These are phyloP conservation scores for Trypoxylus dichotomus DNA, from an alignment of 1,140 invertebrate genomes.

Conservation along the genomic window DNA sequence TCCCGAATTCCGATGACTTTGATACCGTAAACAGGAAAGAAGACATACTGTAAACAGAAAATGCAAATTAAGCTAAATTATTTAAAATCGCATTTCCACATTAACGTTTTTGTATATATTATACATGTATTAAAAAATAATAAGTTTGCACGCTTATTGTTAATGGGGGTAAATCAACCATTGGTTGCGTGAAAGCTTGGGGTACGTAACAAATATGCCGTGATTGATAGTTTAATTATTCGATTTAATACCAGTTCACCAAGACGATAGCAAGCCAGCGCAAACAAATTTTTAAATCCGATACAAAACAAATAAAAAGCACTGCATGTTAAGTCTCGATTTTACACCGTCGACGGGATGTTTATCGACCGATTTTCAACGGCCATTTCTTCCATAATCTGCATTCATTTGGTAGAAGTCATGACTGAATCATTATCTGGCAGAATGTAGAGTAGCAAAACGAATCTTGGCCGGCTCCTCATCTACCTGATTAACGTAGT, in stretches of 20 bases:
- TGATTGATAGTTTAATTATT: conserved; percentile 8
- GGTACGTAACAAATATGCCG: neutral
- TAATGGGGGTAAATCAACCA: neutral
- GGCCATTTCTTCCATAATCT: neutral
- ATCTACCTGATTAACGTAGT: neutral
- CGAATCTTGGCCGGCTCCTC: neutral
- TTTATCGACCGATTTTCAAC: neutral
- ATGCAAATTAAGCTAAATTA: no score
- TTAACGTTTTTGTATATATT: no score
- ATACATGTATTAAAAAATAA: neutral
- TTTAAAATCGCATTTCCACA: no score
- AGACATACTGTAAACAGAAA: no score
- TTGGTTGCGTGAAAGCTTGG: neutral
- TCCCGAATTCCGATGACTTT: no score
- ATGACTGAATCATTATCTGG: neutral
- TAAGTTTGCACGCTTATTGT: neutral
- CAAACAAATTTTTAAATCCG: neutral
- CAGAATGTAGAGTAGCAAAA: neutral
- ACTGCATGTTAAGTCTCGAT: neutral
- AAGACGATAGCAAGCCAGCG: neutral
- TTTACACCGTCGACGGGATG: neutral
- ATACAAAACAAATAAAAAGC: neutral
- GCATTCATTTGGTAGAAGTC: neutral
- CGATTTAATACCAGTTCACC: neutral
- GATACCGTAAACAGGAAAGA: no score